phyloP scores from a whole-genome alignment of 2,113 vertebrate genomes.

The Xiphias gladius region DNA sequence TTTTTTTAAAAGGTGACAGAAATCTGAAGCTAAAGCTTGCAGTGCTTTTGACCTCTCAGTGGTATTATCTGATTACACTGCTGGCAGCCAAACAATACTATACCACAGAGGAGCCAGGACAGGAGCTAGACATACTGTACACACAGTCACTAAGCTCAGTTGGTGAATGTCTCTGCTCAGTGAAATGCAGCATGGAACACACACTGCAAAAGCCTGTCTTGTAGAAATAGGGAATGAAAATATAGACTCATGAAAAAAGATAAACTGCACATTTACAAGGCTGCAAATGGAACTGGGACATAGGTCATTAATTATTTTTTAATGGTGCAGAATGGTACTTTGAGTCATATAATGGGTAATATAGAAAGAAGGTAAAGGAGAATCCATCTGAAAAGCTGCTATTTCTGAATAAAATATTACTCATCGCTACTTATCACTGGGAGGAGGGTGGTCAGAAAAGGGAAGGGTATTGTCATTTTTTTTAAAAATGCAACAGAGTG shows the following conservation, averaged over 20 bases:
- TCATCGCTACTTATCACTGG: too few species aligned
- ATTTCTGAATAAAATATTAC: neutral
- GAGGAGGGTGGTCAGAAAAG: too few species aligned
- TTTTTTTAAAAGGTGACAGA: conserved; percentile 79
- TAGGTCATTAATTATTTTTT: neutral
- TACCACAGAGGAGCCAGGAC: conserved; percentile 71
- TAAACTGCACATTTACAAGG: neutral
- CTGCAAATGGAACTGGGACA: neutral
- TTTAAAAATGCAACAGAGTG: too few species aligned
- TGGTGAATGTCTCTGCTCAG: conserved; percentile 47
- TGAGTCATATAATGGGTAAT: neutral
- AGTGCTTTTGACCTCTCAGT: conserved; percentile 81
- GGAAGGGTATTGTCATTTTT: neutral
- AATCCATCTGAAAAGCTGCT: too few species aligned
- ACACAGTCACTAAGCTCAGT: conserved; percentile 60
- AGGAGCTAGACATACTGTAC: conserved; percentile 68
- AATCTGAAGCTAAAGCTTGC: conserved; percentile 81
- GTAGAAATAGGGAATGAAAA: neutral
- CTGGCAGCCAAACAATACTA: conserved; percentile 81
- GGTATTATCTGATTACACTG: conserved; percentile 84
- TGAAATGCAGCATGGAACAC: conserved; percentile 34
- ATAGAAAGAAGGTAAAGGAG: neutral
- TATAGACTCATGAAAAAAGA: neutral
- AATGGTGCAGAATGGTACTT: neutral
- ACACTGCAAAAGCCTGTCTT: conserved; percentile 3